Evolutionary conservation across 2,888 invertebrate species (phyloP).

Genomic region (Eristalinus sepulchralis): DNA sequence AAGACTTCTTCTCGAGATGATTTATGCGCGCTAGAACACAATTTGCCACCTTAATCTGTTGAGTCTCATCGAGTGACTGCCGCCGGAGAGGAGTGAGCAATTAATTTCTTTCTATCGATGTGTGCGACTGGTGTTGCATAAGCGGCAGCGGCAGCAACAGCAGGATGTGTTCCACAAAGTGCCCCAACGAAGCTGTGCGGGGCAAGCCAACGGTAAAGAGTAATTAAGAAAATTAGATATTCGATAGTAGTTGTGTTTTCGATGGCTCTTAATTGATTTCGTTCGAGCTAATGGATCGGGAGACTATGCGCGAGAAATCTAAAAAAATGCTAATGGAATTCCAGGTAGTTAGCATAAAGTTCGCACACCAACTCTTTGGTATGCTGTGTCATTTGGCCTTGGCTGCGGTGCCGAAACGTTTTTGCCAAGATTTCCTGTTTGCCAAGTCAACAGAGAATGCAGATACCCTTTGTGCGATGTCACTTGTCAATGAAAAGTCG

Average conservation of each 20-base stretch:
- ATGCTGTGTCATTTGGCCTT: neutral
- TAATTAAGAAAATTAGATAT: constrained; percentile 37
- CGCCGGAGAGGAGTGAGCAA: constrained; percentile 20
- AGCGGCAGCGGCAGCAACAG: constrained; percentile 32
- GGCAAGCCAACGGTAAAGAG: constrained; percentile 31
- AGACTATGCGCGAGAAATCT: neutral
- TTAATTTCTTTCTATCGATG: constrained; percentile 54
- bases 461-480: neutral
- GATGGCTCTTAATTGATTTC: neutral
- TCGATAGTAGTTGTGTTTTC: neutral
- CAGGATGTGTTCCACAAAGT: constrained; percentile 1
- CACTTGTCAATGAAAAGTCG: neutral
- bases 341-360: neutral
- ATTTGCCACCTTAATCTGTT: constrained; percentile 19
- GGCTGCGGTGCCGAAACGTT: neutral
- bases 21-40: constrained; percentile 30
- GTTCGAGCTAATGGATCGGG: neutral
- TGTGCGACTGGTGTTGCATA: constrained; percentile 28
- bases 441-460: neutral
- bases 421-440: neutral
- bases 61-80: constrained; percentile 8
- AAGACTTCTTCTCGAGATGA: constrained; percentile 23
- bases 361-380: neutral
- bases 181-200: constrained; percentile 7
- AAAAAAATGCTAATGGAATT: neutral